phyloP scores from a whole-genome alignment of 2,888 invertebrate genomes.

The Oxyscelio sp. region DNA sequence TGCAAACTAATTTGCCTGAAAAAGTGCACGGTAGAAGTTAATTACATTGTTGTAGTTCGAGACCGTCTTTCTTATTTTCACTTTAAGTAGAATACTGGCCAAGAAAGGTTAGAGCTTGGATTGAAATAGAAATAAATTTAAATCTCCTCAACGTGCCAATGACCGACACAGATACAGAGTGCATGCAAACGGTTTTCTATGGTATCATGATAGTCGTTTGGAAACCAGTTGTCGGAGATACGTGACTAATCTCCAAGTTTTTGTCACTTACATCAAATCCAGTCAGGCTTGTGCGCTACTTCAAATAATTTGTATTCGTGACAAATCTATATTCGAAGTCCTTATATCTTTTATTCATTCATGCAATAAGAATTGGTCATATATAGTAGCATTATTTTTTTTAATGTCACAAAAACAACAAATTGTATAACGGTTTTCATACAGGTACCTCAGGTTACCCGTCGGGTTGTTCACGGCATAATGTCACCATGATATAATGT shows the following conservation, averaged over 20 bases:
- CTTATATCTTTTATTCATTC: conserved; percentile 8
- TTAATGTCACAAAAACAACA: too few relatives aligned
- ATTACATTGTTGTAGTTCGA: conserved; percentile 14
- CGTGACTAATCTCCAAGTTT: conserved; percentile 77
- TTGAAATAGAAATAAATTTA: conserved; percentile 69
- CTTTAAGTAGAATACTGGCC: conserved; percentile 44
- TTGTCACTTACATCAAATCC: conserved; percentile 71
- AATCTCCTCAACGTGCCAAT: conserved; percentile 50
- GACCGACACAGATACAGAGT: conserved; percentile 34
- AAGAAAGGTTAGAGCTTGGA: conserved; percentile 50
- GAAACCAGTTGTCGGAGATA: conserved; percentile 74
- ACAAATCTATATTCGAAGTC: conserved; percentile 7
- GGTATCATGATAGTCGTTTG: conserved; percentile 70
- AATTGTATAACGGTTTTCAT: too few relatives aligned
- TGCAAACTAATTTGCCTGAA: background rate
- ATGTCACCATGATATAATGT: too few relatives aligned
- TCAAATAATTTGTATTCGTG: conserved; percentile 4
- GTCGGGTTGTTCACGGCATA: too few relatives aligned
- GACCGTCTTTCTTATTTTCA: conserved; percentile 27
- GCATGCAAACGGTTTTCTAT: conserved; percentile 52
- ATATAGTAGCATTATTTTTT: too few relatives aligned
- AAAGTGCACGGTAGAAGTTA: background rate
- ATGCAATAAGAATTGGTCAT: too few relatives aligned
- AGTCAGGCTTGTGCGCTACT: background rate
- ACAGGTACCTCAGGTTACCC: too few relatives aligned